phyloP scores from a whole-genome alignment of 2,113 vertebrate species.

The Caloenas nicobarica region DNA sequence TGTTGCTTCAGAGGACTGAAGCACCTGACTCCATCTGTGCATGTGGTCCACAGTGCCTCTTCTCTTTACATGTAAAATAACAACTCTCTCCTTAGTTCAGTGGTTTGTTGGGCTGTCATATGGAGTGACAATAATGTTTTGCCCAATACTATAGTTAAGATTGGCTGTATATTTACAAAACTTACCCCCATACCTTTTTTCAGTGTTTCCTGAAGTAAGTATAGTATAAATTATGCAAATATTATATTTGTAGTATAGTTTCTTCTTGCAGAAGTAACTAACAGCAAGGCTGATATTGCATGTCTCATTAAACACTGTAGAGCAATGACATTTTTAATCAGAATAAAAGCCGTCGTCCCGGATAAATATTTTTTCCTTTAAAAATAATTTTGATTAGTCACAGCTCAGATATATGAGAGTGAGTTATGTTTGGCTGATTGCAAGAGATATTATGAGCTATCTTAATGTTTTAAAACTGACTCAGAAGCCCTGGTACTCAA shows the following conservation, averaged over 20 bases:
- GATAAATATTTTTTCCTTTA: background rate
- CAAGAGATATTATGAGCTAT: background rate
- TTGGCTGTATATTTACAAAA: background rate
- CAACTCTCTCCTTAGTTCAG: background rate
- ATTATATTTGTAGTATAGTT: background rate
- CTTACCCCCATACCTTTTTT: fast-evolving
- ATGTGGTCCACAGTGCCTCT: background rate
- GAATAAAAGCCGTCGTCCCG: background rate
- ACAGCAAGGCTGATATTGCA: background rate
- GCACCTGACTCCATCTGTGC: background rate
- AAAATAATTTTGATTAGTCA: slow-evolving; percentile 11
- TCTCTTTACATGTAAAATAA: background rate
- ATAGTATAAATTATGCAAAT: fast-evolving
- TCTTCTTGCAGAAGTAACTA: background rate
- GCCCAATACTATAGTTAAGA: background rate
- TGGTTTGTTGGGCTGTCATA: background rate
- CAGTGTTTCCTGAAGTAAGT: background rate
- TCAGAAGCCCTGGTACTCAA: background rate
- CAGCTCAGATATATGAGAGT: background rate
- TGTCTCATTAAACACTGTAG: background rate
- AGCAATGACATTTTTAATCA: background rate
- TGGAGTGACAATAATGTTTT: background rate
- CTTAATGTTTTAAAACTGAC: slow-evolving; percentile 33
- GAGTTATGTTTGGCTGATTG: background rate
- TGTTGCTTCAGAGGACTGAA: background rate